These are phyloP conservation scores for Cyrtorhinus lividipennis DNA, from an alignment of 1,140 invertebrate species.

Conservation along the genomic window DNA sequence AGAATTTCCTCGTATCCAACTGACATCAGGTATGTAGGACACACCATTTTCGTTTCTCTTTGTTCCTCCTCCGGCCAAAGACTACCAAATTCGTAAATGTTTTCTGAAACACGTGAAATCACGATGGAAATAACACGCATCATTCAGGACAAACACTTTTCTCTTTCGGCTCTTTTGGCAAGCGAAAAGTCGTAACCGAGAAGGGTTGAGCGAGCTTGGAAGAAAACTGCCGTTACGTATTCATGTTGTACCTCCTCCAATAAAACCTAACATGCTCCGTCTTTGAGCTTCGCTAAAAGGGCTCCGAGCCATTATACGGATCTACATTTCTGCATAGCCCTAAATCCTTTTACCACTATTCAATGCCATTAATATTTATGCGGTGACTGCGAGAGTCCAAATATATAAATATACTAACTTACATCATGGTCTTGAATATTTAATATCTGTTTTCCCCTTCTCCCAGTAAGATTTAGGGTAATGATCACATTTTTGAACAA, in stretches of 20 bases:
- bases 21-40: too few relatives aligned
- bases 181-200: too few relatives aligned
- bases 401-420: not conserved
- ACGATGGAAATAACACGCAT: too few relatives aligned
- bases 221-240: not conserved
- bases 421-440: not conserved
- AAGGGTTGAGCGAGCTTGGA: not conserved
- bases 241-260: not conserved
- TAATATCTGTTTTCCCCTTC: not conserved
- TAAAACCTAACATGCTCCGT: not conserved
- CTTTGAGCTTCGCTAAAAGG: not conserved
- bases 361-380: not conserved
- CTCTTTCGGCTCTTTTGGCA: too few relatives aligned
- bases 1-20: too few relatives aligned
- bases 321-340: not conserved
- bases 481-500: not conserved
- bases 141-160: too few relatives aligned
- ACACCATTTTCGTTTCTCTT: too few relatives aligned
- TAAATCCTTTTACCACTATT: not conserved
- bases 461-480: not conserved
- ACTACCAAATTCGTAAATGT: too few relatives aligned
- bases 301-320: not conserved
- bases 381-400: not conserved
- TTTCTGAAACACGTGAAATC: too few relatives aligned
- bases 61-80: too few relatives aligned